These are phyloP conservation scores for Leucoma salicis DNA, from an alignment of 2,888 invertebrate genomes.

Conservation along the genomic window DNA sequence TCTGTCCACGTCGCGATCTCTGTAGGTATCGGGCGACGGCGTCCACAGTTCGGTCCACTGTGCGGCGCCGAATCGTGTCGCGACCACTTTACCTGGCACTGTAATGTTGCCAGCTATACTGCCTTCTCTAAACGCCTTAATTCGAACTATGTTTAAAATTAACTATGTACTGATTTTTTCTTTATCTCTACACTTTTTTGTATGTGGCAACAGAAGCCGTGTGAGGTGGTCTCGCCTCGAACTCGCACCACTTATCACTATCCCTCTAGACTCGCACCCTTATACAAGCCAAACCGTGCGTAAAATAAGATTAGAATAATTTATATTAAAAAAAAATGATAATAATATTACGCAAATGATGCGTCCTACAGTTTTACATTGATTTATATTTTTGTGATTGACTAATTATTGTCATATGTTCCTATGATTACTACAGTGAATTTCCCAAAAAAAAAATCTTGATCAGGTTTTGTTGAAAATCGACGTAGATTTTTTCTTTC, in stretches of 20 bases:
- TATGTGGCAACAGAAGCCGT: not conserved
- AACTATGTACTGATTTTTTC: not conserved
- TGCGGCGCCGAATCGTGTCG: slow-evolving; percentile 35
- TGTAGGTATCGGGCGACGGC: slow-evolving; percentile 63
- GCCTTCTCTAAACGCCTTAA: not conserved
- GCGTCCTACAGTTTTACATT: slow-evolving; percentile 72
- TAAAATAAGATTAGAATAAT: slow-evolving; percentile 58
- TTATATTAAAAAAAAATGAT: slow-evolving; percentile 44
- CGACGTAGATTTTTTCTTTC: slow-evolving; percentile 67
- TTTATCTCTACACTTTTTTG: not conserved
- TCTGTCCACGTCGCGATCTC: slow-evolving; percentile 75
- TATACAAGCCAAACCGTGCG: slow-evolving; percentile 78
- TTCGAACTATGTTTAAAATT: not conserved
- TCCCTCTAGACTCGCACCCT: slow-evolving; percentile 76
- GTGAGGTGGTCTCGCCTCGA: slow-evolving; percentile 44
- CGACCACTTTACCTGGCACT: slow-evolving; percentile 8
- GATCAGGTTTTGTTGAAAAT: slow-evolving; percentile 79
- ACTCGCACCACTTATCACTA: slow-evolving; percentile 57
- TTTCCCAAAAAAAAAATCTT: slow-evolving; percentile 64
- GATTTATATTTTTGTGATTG: slow-evolving; percentile 75
- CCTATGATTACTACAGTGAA: slow-evolving; percentile 76
- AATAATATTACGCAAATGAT: slow-evolving; percentile 57
- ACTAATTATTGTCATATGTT: slow-evolving; percentile 79
- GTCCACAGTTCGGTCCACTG: slow-evolving; percentile 56
- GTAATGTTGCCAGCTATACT: slow-evolving; percentile 4